phyloP scores from a whole-genome alignment of 2,888 invertebrate species.

The Heteromurus nitidus region DNA sequence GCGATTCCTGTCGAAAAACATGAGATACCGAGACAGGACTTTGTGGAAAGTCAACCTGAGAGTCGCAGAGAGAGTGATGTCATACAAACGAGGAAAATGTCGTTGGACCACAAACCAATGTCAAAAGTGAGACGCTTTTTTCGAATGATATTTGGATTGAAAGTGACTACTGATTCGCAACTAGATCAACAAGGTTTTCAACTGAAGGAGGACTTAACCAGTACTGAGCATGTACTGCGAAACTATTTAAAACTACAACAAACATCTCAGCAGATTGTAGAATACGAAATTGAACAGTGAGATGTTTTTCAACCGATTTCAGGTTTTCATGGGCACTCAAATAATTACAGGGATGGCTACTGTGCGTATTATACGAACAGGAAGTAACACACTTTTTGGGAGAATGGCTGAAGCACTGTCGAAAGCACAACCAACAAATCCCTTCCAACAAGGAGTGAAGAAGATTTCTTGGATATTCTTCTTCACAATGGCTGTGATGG shows the following conservation, averaged over 20 bases:
- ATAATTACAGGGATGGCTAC: conserved; percentile 62
- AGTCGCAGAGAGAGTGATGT: not conserved
- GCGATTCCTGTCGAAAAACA: conserved; percentile 63
- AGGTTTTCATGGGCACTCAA: conserved; percentile 63
- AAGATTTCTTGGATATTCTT: conserved; percentile 66
- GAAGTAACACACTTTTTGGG: conserved; percentile 48
- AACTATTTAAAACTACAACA: not conserved
- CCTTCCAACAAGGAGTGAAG: conserved; percentile 59
- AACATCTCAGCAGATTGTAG: too few relatives aligned
- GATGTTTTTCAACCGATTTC: not conserved
- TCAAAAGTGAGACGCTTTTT: conserved; percentile 28
- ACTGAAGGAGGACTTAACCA: conserved; percentile 33
- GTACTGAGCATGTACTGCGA: conserved; percentile 15
- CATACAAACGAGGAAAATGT: not conserved
- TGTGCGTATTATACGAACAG: conserved; percentile 34
- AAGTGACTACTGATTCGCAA: conserved; percentile 29
- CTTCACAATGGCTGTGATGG: conserved; percentile 47
- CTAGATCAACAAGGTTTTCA: conserved; percentile 26
- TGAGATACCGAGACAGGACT: not conserved
- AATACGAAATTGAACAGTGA: not conserved
- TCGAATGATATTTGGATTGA: conserved; percentile 27
- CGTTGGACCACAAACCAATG: conserved; percentile 6
- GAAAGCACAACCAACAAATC: conserved; percentile 37
- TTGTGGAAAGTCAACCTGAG: not conserved
- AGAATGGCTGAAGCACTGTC: conserved; percentile 50